Base-by-base conservation (phyloP, 2,888 invertebrate genomes). In the Panzeria rudis region DNA sequence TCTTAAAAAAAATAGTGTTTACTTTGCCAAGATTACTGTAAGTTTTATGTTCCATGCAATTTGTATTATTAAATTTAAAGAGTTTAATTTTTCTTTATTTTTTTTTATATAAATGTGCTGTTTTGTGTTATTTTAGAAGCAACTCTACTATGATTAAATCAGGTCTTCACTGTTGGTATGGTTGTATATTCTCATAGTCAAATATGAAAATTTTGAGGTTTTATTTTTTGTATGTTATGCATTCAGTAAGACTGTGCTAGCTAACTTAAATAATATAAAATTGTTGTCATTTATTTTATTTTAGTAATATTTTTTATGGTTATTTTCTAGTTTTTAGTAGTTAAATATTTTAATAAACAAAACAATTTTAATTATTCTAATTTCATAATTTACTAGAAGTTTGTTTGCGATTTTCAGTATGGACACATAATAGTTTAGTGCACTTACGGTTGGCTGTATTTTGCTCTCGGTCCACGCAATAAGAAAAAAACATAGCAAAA, bases 361-460 rank as follows among this genome's bases (percentile, higher is more conserved):
- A 72, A 56, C 20, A 44, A 59, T 50, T 80, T 73, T 66, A 80
- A 59, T 80, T 80, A 78, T 61, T 71, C 44, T 29, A 59, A 78
- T 71, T 80, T 73, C 35, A 72, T 72, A 13, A 73, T 78, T 62
- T 50, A 62, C 41, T n/a, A 17, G 25, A 54, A 79, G 23, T 47
- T 64, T 44, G 17, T 15, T 38, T 35, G 52, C 54, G 32, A 20
- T 23, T 50, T 11, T 8, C 25, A 41, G 25, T 23, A 66, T 17
- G 54, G 25, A 66, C 32, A 54, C 17, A 62, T 38, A 50, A 35
- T 62, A 73, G 64, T 76, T 62, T 32, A 41, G 41, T 61, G 11
- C 13, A 25, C 15, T 23, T 54, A 5, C 62, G 23, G 38, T 76
- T 76, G 64, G 56, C 41, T 69, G 47, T 25, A 6, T 83, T 66